A percentile compares a stretch with the other conserved stretches of the same genome.
Evolutionary conservation across 2,888 invertebrate genomes (phyloP).

Genomic region (Boloria selene): DNA sequence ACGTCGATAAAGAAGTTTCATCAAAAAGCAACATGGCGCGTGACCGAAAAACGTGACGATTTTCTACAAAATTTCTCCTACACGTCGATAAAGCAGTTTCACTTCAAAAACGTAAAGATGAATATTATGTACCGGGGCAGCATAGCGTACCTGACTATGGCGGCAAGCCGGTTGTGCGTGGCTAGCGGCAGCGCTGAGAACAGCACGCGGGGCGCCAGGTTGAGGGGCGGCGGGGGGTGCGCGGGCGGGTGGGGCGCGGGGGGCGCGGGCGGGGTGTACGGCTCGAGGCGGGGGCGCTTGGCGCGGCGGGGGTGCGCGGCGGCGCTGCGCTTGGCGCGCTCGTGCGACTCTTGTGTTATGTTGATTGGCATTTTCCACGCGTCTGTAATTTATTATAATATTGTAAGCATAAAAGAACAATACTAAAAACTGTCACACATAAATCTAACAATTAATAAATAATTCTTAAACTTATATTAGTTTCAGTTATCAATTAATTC

Average conservation of each 20-base stretch:
- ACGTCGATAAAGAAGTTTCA: too few relatives aligned
- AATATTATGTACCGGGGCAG: background rate
- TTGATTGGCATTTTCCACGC: constrained; percentile 97
- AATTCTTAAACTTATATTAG: too few relatives aligned
- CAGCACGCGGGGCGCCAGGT: constrained; percentile 11
- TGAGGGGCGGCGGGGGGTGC: constrained; percentile 52
- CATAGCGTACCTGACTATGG: constrained; percentile 70
- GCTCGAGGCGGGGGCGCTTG: constrained; percentile 81
- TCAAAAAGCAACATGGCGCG: too few relatives aligned
- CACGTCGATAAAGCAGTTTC: too few relatives aligned
- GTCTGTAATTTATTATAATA: constrained; percentile 73
- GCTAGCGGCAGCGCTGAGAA: constrained; percentile 19
- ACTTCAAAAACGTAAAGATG: too few relatives aligned
- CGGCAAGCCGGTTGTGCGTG: constrained; percentile 60
- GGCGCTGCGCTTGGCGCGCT: constrained; percentile 89
- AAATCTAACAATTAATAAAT: too few relatives aligned
- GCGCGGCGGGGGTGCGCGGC: constrained; percentile 72
- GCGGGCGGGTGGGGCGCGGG: constrained; percentile 39
- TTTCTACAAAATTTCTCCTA: too few relatives aligned
- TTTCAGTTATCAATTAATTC: too few relatives aligned
- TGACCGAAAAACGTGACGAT: too few relatives aligned
- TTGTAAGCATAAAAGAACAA: too few relatives aligned
- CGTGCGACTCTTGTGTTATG: constrained; percentile 92
- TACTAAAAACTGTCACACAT: too few relatives aligned
- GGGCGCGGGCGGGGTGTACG: constrained; percentile 50